Base-by-base conservation (phyloP, 2,113 vertebrate species). In the Gymnarchus niloticus region DNA sequence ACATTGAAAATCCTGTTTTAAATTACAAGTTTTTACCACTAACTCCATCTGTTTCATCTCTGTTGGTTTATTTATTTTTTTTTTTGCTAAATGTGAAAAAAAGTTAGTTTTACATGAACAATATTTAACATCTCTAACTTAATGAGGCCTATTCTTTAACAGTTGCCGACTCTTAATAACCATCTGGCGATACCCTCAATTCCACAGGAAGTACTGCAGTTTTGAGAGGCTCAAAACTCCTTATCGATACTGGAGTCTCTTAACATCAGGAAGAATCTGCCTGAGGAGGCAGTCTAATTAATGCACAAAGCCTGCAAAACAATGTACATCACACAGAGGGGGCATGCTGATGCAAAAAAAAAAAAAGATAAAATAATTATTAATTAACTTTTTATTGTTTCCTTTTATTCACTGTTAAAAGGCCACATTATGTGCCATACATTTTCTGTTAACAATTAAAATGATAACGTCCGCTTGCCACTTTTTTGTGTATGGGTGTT, bases 321-420 rank as follows among this genome's bases (percentile, higher is more conserved):
- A 52, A 46, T 23, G 56, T 33, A 73, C 14, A 46, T 44, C 83
- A 6, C 56, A 88, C 85, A 88, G 88, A 91, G 90, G 92, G 90
- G 91, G 88, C 89, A 91, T 90, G 91, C 91, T 93, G 91, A 92
- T 87, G 89, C 44, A 69, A 90, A 82, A 91, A 91, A 93, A 93
- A 91, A 92, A 93, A 93, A 91, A 91, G 91, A 93, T 92, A 92
- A 94, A 92, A 90, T 88, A 91, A 92, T 92, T 93, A 93, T 93
- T 92, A 93, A 93, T 93, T 93, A 92, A 93, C 90, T 6, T 73
- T 84, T 93, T 93, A 49, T 93, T 54, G 48, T n/a, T 33, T 54
- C 10, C 19, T 83, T 19, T 54, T 83, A 59, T 41, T 56, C 19
- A 46, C 21, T 83, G 19, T 59, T 83, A 57, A 83, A 81, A 83